Evolutionary conservation across 2,113 vertebrate genomes (phyloP).

Genomic region (Rynchops niger): DNA sequence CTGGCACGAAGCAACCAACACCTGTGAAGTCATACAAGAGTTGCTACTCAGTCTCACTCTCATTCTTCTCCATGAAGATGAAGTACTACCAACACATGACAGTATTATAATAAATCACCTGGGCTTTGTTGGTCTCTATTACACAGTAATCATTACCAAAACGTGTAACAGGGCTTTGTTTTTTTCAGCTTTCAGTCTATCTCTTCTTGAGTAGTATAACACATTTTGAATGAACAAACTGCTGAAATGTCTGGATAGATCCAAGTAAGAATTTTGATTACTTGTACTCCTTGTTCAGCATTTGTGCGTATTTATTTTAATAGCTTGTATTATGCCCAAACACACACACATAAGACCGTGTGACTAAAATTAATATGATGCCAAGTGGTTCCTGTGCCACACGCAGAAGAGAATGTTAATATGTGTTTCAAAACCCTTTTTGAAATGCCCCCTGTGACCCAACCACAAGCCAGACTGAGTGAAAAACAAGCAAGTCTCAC

Average conservation of each 20-base stretch:
- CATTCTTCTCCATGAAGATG: neutral
- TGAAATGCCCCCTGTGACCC: neutral
- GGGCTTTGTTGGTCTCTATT: neutral
- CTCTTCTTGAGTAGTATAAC: neutral
- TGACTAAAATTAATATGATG: neutral
- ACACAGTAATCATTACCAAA: neutral
- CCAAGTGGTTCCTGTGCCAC: neutral
- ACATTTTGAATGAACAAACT: neutral
- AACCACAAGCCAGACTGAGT: neutral
- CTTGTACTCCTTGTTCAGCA: neutral
- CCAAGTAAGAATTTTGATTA: neutral
- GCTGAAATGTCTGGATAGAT: neutral
- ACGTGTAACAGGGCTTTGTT: accelerated
- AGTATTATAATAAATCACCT: neutral
- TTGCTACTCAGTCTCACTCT: neutral
- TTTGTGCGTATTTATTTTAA: neutral
- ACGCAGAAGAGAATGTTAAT: neutral
- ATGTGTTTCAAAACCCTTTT: neutral
- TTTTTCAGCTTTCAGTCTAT: neutral
- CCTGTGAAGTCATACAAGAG: neutral
- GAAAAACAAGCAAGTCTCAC: neutral
- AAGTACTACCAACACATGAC: neutral
- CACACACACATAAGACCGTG: accelerated
- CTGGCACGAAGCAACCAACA: neutral
- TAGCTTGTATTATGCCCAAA: neutral